Conservation (phyloP, 2,113 vertebrate species). For the Tachycineta bicolor region DNA sequence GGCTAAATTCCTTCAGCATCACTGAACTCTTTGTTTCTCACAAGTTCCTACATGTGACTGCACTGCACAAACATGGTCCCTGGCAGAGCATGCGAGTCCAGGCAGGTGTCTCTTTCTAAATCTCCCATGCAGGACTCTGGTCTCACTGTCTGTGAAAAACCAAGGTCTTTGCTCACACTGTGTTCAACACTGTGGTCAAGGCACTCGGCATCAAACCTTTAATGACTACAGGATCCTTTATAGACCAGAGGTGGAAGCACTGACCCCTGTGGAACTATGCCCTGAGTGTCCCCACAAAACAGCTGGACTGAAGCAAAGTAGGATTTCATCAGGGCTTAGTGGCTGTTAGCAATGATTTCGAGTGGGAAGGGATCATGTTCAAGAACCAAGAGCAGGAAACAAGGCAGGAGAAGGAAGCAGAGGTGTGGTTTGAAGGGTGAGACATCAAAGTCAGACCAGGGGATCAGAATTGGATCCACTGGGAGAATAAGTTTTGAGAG, state of each 20-base stretch:
- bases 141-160: background rate
- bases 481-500: background rate
- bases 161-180: background rate
- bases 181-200: background rate
- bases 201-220: background rate
- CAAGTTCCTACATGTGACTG: background rate
- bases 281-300: background rate
- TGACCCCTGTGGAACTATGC: background rate
- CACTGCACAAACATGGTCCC: background rate
- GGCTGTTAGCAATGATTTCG: background rate
- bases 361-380: background rate
- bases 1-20: background rate
- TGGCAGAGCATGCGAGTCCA: background rate
- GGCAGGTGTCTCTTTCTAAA: background rate
- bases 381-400: background rate
- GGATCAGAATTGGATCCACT: background rate
- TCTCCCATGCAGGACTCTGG: background rate
- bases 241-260: background rate
- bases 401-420: background rate
- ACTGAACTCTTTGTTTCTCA: background rate
- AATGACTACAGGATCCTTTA: background rate
- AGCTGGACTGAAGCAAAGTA: background rate
- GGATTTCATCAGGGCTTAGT: background rate
- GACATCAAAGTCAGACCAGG: background rate
- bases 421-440: background rate